A percentile compares a stretch with the other conserved stretches of the same genome.
Evolutionary conservation across 2,113 vertebrate species (phyloP).

Genomic region (Brachyhypopomus gauderio): DNA sequence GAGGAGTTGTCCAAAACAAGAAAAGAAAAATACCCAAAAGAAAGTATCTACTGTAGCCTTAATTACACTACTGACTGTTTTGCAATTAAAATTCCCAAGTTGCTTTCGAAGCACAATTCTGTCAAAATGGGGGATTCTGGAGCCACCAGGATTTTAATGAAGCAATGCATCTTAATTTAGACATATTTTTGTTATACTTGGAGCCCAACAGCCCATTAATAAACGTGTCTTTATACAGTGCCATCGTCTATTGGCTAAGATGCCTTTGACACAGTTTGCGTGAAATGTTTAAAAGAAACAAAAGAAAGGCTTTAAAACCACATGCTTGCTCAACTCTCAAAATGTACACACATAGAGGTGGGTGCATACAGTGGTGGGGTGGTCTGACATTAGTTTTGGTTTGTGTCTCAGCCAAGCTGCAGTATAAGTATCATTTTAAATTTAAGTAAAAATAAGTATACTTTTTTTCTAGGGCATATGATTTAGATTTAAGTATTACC

Average conservation of each 20-base stretch:
- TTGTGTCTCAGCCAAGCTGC: background rate
- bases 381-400: background rate
- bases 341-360: background rate
- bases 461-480: too few species aligned
- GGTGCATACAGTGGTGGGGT: background rate
- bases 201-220: background rate
- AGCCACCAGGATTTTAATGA: slow-evolving; percentile 14
- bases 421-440: background rate
- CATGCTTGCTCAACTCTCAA: background rate
- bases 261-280: slow-evolving; percentile 24
- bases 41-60: slow-evolving; percentile 8
- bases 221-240: background rate
- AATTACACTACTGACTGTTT: slow-evolving; percentile 21
- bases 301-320: background rate
- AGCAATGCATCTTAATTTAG: slow-evolving; percentile 1
- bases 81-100: background rate
- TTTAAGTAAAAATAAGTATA: too few species aligned
- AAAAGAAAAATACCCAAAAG: background rate
- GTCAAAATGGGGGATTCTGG: slow-evolving; percentile 1
- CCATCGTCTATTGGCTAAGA: slow-evolving; percentile 10
- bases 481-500: too few species aligned
- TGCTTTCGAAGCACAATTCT: background rate
- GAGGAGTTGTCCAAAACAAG: slow-evolving; percentile 5
- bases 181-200: background rate
- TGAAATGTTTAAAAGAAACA: background rate